Conservation (phyloP, 2,888 invertebrate species). For the Lymantria dispar region DNA sequence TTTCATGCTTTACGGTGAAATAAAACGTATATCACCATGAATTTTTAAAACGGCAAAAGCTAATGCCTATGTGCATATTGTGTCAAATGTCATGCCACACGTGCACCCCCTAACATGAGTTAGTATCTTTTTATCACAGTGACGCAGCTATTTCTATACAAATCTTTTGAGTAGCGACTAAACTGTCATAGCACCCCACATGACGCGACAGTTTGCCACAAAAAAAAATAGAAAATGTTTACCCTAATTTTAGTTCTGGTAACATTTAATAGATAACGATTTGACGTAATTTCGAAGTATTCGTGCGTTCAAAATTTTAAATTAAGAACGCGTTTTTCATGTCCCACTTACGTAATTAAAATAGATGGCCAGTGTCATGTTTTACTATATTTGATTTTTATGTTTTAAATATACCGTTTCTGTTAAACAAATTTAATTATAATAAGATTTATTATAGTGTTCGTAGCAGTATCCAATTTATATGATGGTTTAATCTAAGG, state of each 20-base stretch:
- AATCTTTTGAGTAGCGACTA: slow-evolving; percentile 39
- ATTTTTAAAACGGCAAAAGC: no score
- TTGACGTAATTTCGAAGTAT: slow-evolving; percentile 25
- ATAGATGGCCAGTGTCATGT: slow-evolving; percentile 3
- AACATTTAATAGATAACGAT: slow-evolving; percentile 26
- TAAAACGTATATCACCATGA: no score
- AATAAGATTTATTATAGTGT: background rate
- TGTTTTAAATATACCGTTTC: background rate
- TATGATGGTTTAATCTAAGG: no score
- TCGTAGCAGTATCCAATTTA: no score
- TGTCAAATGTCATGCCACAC: slow-evolving; percentile 30
- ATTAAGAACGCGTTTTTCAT: slow-evolving; percentile 48
- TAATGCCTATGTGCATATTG: slow-evolving; percentile 15
- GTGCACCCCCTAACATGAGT: slow-evolving; percentile 22
- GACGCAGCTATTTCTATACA: slow-evolving; percentile 32
- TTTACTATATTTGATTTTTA: background rate
- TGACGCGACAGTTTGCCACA: slow-evolving; percentile 45
- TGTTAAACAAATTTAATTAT: background rate
- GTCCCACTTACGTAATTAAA: slow-evolving; percentile 6
- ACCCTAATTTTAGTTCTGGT: slow-evolving; percentile 41
- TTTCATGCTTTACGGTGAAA: no score
- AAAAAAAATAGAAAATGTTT: slow-evolving; percentile 40
- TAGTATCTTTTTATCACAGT: slow-evolving; percentile 18
- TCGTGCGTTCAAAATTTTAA: slow-evolving; percentile 47
- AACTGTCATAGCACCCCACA: slow-evolving; percentile 42